Base-by-base conservation (phyloP, 1,140 invertebrate genomes). In the Orius laevigatus region DNA sequence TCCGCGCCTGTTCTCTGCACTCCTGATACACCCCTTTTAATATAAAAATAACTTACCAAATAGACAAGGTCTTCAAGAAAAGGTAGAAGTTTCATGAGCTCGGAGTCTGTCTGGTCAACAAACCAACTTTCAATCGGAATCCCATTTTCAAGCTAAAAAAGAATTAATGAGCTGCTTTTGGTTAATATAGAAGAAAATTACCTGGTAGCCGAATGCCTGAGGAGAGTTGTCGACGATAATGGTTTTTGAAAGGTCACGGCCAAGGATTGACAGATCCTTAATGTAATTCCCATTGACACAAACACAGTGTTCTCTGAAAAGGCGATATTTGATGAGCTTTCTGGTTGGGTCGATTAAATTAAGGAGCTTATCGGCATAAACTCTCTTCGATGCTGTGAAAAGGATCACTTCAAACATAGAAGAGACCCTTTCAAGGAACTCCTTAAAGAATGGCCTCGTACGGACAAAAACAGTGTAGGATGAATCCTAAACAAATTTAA, bases 71-170 rank as follows among this genome's bases (percentile, higher is more conserved):
- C 76, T 66, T 96, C 88, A 46, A 98, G 70, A 70, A 96, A 95
- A 40, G 92, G 92, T 61, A 96, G 67, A 42, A 97, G 62, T 63
- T 94, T 94, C 59, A 94, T 76, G 19, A 98, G 68, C 63, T 97
- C 93, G 25, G 74, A 76, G 66, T 98, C 93, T 50, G 75, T 76
- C 58, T 80, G 74, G 67, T 96, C 89, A 35, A 87, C 77, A 68
- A 95, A 97, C 92, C 93, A 97, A 65, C 88, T 93, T 67, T 93
- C 87, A 59, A 97, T 96, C 0, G 92, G 91, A 55, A 97, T 96
- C 32, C 92, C 92, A 70, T 96, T 96, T 67, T 95, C 89, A 51
- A 93, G 64, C 79, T 93, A 70, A 36, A 79, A 75, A 65, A 64
- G 42, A 59, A 59, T 47, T 3, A 15, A 31, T 11, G 19, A 25